Conservation (phyloP, 53 echinoderm and acorn worm species). For the Holothuria scabra region DNA sequence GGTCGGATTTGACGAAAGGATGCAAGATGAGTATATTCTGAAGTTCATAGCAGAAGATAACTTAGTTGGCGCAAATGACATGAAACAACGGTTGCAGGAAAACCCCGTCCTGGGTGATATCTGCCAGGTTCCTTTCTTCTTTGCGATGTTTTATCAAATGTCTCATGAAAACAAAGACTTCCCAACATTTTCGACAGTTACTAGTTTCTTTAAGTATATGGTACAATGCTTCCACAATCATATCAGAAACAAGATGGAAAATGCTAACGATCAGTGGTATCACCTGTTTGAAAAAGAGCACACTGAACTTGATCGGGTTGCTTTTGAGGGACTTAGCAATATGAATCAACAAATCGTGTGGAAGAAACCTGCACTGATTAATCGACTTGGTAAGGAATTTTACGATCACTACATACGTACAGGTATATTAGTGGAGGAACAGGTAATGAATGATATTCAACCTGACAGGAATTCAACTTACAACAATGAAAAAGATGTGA, state of each 20-base stretch:
- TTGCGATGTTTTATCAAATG: slow-evolving; percentile 9
- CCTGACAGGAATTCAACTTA: too few species aligned
- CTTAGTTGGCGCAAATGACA: background rate
- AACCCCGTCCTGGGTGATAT: slow-evolving; percentile 13
- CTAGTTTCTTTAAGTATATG: background rate
- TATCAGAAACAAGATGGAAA: slow-evolving; percentile 4
- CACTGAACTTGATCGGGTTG: slow-evolving; percentile 1
- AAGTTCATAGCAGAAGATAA: slow-evolving; percentile 1
- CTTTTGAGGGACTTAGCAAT: slow-evolving; percentile 20
- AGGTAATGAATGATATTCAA: background rate
- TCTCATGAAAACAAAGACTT: background rate
- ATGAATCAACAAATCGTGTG: slow-evolving; percentile 1
- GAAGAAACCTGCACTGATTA: background rate
- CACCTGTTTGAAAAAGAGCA: background rate
- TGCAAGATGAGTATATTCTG: background rate
- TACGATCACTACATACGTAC: too few species aligned
- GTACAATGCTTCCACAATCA: background rate
- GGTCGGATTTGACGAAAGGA: too few species aligned
- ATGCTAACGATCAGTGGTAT: background rate
- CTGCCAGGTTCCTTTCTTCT: slow-evolving; percentile 22
- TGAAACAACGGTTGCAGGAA: background rate
- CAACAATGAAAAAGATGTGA: too few species aligned
- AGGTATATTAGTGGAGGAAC: slow-evolving; percentile 7
- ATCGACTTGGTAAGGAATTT: background rate
- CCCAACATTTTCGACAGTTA: background rate